Base-by-base conservation (phyloP, 2,113 vertebrate species). In the Hemibagrus wyckioides region DNA sequence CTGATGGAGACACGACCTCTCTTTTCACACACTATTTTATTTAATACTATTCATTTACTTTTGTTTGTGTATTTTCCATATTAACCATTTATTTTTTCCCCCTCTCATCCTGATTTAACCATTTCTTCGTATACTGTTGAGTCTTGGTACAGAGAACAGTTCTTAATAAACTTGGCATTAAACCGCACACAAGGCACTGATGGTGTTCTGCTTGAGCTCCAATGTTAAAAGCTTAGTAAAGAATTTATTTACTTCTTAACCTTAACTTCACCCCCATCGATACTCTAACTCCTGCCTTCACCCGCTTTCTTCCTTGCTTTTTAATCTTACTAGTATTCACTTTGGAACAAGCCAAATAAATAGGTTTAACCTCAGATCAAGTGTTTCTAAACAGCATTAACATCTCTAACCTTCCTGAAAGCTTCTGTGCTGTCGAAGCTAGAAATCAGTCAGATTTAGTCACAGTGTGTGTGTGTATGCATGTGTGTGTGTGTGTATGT, bases 301-400 rank as follows among this genome's bases (percentile, higher is more conserved):
- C 76, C 50, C n/a, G 9, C 15, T 54, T 80, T 54, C 76, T 56
- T 81, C 59, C 54, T 28, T 56, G 17, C 9, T 57, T 80, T 54
- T 13, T 56, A 23, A 33, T 57, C 77, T 57, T 36, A 54, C 48
- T 2, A 1, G 13, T 30, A 57, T 57, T 80, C 33, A 14, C 50
- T 54, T 33, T 36, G 77, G 77, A 80, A 80, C 54, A 81, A 81
- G 79, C 79, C 39, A 41, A 57, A 81, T 39, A 59, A 81, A 81
- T 81, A 21, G 54, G 33, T 81, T 81, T 57, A 81, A 81, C 79
- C 79, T 81, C 23, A 59, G 56, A 36, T 81, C 54, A 54, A 59
- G 54, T 52, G 75, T 19, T 80, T 80, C 33, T 52, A 48, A 79
- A 79, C 28, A 79, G n/a, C 14, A 79, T 79, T 79, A 57, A 80